phyloP scores from a whole-genome alignment of 2,113 vertebrate species.

The Stomatorhinus ivindoensis region DNA sequence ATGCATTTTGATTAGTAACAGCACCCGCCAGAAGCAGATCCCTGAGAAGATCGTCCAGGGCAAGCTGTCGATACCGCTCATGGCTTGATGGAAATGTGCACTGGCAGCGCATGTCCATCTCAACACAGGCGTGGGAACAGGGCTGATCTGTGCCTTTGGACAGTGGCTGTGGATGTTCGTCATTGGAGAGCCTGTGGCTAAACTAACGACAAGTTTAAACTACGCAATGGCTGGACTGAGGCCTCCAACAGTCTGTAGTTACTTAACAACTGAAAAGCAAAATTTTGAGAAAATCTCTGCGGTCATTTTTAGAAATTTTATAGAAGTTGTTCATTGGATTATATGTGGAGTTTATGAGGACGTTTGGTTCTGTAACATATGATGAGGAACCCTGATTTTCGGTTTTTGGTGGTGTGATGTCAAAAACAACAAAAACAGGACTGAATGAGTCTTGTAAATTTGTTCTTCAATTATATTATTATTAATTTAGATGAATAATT shows the following conservation, averaged over 20 bases:
- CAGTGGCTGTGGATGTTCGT: neutral
- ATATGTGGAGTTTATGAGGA: neutral
- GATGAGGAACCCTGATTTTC: neutral
- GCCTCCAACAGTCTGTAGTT: neutral
- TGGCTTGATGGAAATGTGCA: constrained; percentile 34
- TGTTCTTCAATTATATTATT: neutral
- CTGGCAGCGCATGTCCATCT: constrained; percentile 20
- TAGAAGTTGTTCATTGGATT: neutral
- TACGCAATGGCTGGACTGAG: neutral
- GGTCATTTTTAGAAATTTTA: neutral
- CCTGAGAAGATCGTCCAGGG: constrained; percentile 30
- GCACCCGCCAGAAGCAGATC: constrained; percentile 17
- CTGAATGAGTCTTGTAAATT: neutral
- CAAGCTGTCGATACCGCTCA: constrained; percentile 39
- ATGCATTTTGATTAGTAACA: constrained; percentile 35
- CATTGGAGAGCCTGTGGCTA: neutral
- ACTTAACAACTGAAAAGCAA: neutral
- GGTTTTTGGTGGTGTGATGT: neutral
- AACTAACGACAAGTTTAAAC: neutral
- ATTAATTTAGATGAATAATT: neutral
- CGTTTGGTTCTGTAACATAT: neutral
- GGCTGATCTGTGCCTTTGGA: neutral
- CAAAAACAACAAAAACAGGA: neutral
- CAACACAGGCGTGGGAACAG: neutral
- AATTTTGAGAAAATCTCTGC: neutral